Base-by-base conservation (phyloP, 2,888 invertebrate genomes). In the Sylvicola cinctus region DNA sequence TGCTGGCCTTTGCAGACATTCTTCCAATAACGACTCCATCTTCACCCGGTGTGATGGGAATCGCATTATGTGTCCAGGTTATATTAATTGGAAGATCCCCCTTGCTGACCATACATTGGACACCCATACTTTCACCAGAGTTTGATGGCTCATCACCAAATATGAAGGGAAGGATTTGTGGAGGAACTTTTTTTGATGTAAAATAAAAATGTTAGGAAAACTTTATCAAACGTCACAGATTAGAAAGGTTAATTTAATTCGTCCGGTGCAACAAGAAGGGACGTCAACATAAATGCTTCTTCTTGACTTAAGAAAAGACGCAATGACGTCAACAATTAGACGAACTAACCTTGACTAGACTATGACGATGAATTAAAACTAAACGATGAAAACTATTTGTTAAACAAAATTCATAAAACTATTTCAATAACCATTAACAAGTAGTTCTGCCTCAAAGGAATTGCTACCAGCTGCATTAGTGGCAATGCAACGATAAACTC, bases 401-500 rank as follows among this genome's bases (percentile, higher is more conserved):
- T 8, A 8, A 11, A 8, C 11, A 25, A 11, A 25, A 25, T 8
- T 11, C 11, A 25, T 8, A 8, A 8, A 11, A 25, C 7, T 8
- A 7, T 25, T 28, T 28, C 6, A 13, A 42, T 34, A 38, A 54
- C 79, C 80, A 60, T 78, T 74, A 41, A 81, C 74, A 59, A 69
- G 63, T 52, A 81, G 61, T 48, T 66, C 61, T 41, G 76, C 68
- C 33, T 74, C 68, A 55, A 70, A 70, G 51, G 69, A 72, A 45
- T 68, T 65, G 39, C 63, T 58, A 44, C 75, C 76, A 40, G 75
- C 79, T 47, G 61, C 59, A 59, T 80, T 81, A 45, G 65, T 65
- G n/a, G 76, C 80, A 39, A 66, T 61, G 55, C 83, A 83, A 32
- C 76, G 74, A 50, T 80, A 83, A 47, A 70, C 69, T 45, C 81